A percentile compares a stretch with the other conserved stretches of the same genome.
Conservation (phyloP, 2,113 vertebrate genomes). For the Ardeotis arabs region DNA sequence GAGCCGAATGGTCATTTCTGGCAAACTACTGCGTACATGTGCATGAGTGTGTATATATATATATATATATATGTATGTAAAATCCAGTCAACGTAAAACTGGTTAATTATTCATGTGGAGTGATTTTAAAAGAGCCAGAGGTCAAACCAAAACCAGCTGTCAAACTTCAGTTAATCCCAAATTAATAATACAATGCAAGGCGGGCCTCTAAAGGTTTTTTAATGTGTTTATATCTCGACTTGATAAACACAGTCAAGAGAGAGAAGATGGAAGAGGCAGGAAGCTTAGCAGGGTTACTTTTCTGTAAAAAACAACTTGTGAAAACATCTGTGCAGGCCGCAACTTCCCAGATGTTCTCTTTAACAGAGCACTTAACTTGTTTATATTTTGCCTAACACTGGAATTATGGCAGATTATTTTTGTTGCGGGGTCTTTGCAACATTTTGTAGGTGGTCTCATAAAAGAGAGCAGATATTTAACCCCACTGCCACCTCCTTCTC, state of each 20-base stretch:
- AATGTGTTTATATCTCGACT: slow-evolving; percentile 66
- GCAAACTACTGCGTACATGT: background rate
- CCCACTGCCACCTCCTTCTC: slow-evolving; percentile 54
- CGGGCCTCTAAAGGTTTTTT: slow-evolving; percentile 61
- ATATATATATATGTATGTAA: background rate
- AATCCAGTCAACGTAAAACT: background rate
- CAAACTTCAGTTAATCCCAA: slow-evolving; percentile 47
- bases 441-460: slow-evolving; percentile 75
- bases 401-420: slow-evolving; percentile 66
- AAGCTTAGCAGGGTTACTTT: slow-evolving; percentile 35
- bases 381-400: slow-evolving; percentile 66
- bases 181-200: slow-evolving; percentile 44
- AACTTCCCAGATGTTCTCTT: slow-evolving; percentile 70
- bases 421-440: slow-evolving; percentile 57
- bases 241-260: slow-evolving; percentile 49
- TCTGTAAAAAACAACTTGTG: slow-evolving; percentile 47
- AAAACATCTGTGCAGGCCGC: slow-evolving; percentile 37
- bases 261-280: slow-evolving; percentile 56
- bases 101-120: background rate
- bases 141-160: slow-evolving; percentile 44
- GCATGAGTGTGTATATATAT: rapidly evolving
- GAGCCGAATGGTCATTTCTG: background rate
- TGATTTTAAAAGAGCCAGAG: background rate
- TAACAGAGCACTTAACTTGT: slow-evolving; percentile 66
- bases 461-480: slow-evolving; percentile 75